Evolutionary conservation across 2,888 invertebrate species (phyloP).

Genomic region (Bellardia bayeri): DNA sequence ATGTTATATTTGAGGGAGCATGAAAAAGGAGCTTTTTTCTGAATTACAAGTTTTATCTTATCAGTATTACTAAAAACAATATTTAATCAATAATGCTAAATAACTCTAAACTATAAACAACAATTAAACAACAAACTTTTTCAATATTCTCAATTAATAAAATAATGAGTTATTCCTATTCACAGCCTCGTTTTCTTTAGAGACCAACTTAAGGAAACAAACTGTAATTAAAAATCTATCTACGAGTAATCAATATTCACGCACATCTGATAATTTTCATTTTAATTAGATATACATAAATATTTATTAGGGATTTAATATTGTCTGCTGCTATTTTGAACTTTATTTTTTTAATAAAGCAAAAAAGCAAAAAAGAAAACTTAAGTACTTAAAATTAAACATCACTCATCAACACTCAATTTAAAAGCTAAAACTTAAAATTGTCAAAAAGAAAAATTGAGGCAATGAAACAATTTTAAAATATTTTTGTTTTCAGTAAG

Average conservation of each 20-base stretch:
- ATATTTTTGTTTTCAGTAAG: constrained; percentile 39
- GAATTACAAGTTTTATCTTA: too few species aligned
- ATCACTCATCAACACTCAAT: constrained; percentile 59
- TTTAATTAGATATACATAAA: neutral
- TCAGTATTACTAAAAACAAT: too few species aligned
- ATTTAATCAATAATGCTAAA: neutral
- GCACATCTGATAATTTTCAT: neutral
- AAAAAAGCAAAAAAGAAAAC: constrained; percentile 8
- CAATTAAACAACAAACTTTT: neutral
- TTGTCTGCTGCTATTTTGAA: neutral
- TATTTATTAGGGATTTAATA: neutral
- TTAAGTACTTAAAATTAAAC: constrained; percentile 51
- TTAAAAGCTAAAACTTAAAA: constrained; percentile 43
- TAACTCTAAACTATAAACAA: neutral
- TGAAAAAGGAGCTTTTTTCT: too few species aligned
- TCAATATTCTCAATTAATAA: neutral
- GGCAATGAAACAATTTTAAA: neutral
- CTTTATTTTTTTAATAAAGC: neutral
- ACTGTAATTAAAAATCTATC: neutral
- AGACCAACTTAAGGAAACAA: neutral
- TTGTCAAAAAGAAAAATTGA: constrained; percentile 20
- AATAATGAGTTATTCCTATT: constrained; percentile 11
- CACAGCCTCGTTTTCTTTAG: neutral
- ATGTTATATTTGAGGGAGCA: too few species aligned
- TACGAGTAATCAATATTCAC: constrained; percentile 15